Percentiles rank a stretch among this genome's conserved stretches.
These are phyloP conservation scores for Malacoctenus gilli DNA, from an alignment of 2,797 vertebrate genomes.

Conservation along the genomic window DNA sequence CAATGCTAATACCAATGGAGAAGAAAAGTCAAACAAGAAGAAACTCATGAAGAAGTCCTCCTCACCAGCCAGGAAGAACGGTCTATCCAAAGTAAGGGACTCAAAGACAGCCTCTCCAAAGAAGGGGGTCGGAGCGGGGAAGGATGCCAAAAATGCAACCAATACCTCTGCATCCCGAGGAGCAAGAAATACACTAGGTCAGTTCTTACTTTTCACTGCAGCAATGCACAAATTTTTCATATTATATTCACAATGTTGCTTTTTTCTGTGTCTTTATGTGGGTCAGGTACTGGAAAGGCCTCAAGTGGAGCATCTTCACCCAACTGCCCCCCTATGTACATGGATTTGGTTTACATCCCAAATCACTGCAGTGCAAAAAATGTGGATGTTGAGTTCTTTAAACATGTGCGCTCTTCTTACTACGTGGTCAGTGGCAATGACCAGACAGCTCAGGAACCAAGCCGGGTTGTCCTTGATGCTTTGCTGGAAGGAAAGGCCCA, in stretches of 20 bases:
- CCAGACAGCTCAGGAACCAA: slow-evolving; percentile 90
- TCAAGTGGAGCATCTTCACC: slow-evolving; percentile 81
- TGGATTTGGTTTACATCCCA: slow-evolving; percentile 97
- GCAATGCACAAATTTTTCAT: too few relatives aligned
- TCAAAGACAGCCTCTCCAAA: slow-evolving; percentile 90
- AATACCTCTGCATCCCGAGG: slow-evolving; percentile 92
- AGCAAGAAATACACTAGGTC: slow-evolving; percentile 89
- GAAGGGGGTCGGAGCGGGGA: slow-evolving; percentile 88
- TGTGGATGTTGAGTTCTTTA: slow-evolving; percentile 95
- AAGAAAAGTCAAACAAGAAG: slow-evolving; percentile 92
- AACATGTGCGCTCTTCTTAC: slow-evolving; percentile 92
- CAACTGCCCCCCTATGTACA: slow-evolving; percentile 91
- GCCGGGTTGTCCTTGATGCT: slow-evolving; percentile 91
- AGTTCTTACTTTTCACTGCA: slow-evolving; percentile 26
- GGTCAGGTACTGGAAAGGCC: slow-evolving; percentile 83
- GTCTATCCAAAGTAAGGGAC: slow-evolving; percentile 88
- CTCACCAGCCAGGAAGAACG: slow-evolving; percentile 89
- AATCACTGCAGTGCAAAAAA: slow-evolving; percentile 98
- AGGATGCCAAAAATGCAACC: slow-evolving; percentile 96
- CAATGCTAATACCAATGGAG: slow-evolving; percentile 88
- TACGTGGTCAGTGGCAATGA: slow-evolving; percentile 98
- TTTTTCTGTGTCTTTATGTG: slow-evolving; percentile 65
- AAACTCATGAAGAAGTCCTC: slow-evolving; percentile 91
- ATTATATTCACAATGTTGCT: too few relatives aligned
- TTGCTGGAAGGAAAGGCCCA: slow-evolving; percentile 94